Evolutionary conservation across 2,113 vertebrate species (phyloP), one percentile per base, ranked within the genome.

Genomic region (Panurus biarmicus): DNA sequence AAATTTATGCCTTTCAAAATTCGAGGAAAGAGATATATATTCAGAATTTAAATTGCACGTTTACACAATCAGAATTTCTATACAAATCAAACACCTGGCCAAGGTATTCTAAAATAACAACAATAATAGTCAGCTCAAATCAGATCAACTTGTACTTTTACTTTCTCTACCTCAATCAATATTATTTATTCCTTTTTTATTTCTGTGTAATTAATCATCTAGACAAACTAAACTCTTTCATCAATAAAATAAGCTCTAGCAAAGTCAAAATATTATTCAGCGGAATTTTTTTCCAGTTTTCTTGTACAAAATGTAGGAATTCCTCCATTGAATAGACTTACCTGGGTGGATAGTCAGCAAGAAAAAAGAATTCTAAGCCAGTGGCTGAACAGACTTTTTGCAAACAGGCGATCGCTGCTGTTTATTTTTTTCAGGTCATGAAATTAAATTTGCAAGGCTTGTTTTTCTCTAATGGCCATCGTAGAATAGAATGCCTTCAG

Each of bases 321-420:
- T 87, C 18, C 10, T 89, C 9, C 48, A 40, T 35, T 48, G 35
- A 82, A 42, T 2, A 76, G 33, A 56, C 23, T 48, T 56, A 85
- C 6, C 8, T 36, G 26, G 4, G 9, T 48, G 61, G 3, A 20
- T 3, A 78, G 10, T 23, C 31, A 50, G 36, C 28, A 57, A 14
- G 42, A 33, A 69, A 72, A 78, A 79, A 40, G 9, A 65, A 64
- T 56, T 45, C 54, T 58, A 84, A 71, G 16, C 4, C 70, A 62
- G 25, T 4, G 33, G 23, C 18, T 54, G 51, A 89, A 54, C 15
- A 60, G 35, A 50, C 1, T 6, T 72, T 70, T 64, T 72, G 31
- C 33, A 24, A 64, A 50, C 1, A 12, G 26, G 15, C 2, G 0
- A 35, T 47, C 20, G 7, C 33, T 62, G 42, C 8, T 2, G 1